These are phyloP conservation scores for Adela reaumurella DNA, from an alignment of 2,888 invertebrate species.

Conservation along the genomic window DNA sequence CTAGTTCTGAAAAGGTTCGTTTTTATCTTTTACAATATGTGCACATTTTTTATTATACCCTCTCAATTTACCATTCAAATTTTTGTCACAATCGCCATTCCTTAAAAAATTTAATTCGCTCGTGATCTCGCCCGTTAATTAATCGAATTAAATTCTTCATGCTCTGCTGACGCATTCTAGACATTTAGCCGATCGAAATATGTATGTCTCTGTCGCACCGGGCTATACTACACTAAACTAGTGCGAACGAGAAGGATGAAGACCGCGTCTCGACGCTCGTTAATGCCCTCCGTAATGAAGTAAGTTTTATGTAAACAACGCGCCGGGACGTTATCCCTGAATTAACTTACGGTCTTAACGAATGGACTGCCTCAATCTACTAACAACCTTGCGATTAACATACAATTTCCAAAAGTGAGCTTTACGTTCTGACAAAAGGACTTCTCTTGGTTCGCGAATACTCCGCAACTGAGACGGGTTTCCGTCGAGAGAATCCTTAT, in stretches of 20 bases:
- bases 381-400: not conserved
- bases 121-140: not conserved
- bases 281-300: constrained; percentile 43
- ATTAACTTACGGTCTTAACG: constrained; percentile 11
- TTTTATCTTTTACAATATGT: constrained; percentile 8
- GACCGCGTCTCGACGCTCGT: constrained; percentile 30
- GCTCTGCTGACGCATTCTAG: not conserved
- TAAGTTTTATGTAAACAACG: constrained; percentile 48
- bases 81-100: not conserved
- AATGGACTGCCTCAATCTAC: not conserved
- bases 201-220: not conserved
- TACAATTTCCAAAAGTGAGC: not conserved
- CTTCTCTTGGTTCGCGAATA: too few relatives aligned
- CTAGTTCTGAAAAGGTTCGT: constrained; percentile 64
- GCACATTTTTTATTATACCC: too few relatives aligned
- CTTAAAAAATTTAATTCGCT: not conserved
- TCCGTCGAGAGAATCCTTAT: not conserved
- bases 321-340: constrained; percentile 33
- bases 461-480: not conserved
- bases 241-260: not conserved
- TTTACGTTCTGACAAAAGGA: not conserved
- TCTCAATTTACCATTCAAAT: not conserved
- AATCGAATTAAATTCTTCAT: not conserved
- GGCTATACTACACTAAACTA: too few relatives aligned
- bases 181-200: not conserved